Base-by-base conservation (phyloP, 1,140 invertebrate species). In the Gryon sp. region DNA sequence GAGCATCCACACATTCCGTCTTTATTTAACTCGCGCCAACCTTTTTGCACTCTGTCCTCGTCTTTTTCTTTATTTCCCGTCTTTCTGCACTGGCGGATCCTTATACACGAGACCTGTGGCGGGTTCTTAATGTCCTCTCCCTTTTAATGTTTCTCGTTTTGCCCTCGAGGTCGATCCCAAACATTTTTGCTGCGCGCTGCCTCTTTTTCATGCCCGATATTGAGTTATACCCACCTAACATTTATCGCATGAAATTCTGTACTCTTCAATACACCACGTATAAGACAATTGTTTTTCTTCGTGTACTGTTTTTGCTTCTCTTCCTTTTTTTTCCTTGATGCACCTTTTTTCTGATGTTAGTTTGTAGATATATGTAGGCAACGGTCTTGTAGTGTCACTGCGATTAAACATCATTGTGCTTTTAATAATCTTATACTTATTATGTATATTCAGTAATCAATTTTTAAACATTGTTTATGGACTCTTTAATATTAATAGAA, bases 61-160 rank as follows among this genome's bases (percentile, higher is more conserved):
- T 78, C 63, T 40, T 60, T 70, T 75, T 59, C 73, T 73, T 80
- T 73, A 72, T 70, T 76, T 81, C 76, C 72, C 68, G 72, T 76
- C 76, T 72, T 53, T 68, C 55, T 69, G 41, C 65, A 59, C 63
- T 46, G 66, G 53, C 79, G 79, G 81, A 86, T 86, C 79, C 84
- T 83, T 85, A 84, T 87, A 84, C 82, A 85, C 84, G 81, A 84
- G 85, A 86, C 86, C 85, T 84, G 84, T 83, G 84, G 83, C 83
- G 84, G n/a, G 85, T 86, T 88, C 86, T 88, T 87, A 88, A 88
- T 88, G 85, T 88, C 84, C 85, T 88, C 84, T 85, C 81, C 85
- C 84, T 87, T 88, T 88, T 88, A 88, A 87, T 86, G 86, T 82
- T 82, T 81, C 82, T 79, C 80, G 81, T 82, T 83, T 70, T 88